phyloP scores from a whole-genome alignment of 1,140 invertebrate species.

The Phortica variegata region DNA sequence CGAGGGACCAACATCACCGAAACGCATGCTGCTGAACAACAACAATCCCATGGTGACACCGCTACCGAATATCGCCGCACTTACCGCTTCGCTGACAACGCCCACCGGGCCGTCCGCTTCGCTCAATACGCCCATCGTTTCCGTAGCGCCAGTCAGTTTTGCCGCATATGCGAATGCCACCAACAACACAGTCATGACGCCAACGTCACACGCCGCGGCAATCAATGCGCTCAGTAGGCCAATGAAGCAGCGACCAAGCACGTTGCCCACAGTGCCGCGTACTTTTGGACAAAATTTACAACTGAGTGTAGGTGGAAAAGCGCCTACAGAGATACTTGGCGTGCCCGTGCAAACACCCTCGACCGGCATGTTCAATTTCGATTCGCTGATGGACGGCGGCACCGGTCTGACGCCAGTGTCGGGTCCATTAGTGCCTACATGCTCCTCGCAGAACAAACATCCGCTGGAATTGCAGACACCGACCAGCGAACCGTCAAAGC shows the following conservation, averaged over 20 bases:
- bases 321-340: conserved; percentile 67
- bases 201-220: conserved; percentile 34
- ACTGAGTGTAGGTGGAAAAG: conserved; percentile 21
- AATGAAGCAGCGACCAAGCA: conserved; percentile 65
- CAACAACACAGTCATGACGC: conserved; percentile 16
- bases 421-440: conserved; percentile 67
- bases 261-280: conserved; percentile 58
- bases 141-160: conserved; percentile 33
- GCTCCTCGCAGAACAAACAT: conserved; percentile 69
- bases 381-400: conserved; percentile 89
- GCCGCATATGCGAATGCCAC: conserved; percentile 15
- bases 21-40: conserved; percentile 23
- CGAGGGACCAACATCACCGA: conserved; percentile 44
- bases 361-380: conserved; percentile 84
- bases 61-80: conserved; percentile 32
- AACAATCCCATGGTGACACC: conserved; percentile 18
- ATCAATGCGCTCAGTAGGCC: conserved; percentile 55
- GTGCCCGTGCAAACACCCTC: conserved; percentile 86
- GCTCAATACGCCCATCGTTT: conserved; percentile 42
- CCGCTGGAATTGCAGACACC: conserved; percentile 69
- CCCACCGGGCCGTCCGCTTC: conserved; percentile 37
- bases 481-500: conserved; percentile 67
- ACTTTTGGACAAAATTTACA: conserved; percentile 26
- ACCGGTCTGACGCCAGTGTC: conserved; percentile 85
- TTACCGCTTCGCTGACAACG: conserved; percentile 40